Conservation (phyloP, 2,113 vertebrate species). For the Malaclemys terrapin region DNA sequence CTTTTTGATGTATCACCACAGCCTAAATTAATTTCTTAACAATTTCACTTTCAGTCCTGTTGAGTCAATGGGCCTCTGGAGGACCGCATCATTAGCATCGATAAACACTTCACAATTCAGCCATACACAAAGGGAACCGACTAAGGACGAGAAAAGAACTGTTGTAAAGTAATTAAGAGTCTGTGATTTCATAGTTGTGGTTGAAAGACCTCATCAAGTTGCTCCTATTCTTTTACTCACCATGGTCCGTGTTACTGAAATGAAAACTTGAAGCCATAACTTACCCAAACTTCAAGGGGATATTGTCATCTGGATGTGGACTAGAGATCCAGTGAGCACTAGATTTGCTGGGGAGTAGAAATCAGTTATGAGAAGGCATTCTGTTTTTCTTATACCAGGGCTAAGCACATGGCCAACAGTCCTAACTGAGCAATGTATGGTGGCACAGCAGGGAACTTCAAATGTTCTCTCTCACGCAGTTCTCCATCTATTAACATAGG, state of each 20-base stretch:
- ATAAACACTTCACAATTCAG: background rate
- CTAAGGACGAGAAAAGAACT: background rate
- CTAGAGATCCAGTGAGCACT: background rate
- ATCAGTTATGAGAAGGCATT: background rate
- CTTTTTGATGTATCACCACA: constrained; percentile 2
- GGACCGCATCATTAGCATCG: background rate
- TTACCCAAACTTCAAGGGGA: background rate
- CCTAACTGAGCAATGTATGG: background rate
- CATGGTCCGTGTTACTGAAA: background rate
- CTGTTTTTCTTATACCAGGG: background rate
- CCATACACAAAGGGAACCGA: background rate
- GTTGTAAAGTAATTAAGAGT: constrained; percentile 12
- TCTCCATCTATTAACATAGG: background rate
- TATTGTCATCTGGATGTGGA: background rate
- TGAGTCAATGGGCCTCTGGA: constrained; percentile 27
- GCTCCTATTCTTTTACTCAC: constrained; percentile 3
- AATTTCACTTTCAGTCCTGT: constrained; percentile 23
- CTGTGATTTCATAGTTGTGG: constrained; percentile 45
- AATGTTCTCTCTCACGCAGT: fast-evolving
- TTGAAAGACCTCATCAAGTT: constrained; percentile 2
- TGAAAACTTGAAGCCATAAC: background rate
- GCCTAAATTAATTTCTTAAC: constrained; percentile 46
- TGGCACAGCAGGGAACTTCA: fast-evolving
- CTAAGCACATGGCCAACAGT: background rate
- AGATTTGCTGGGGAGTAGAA: background rate